phyloP scores from a whole-genome alignment of 2,888 invertebrate genomes.

The Pegoplata infirma region DNA sequence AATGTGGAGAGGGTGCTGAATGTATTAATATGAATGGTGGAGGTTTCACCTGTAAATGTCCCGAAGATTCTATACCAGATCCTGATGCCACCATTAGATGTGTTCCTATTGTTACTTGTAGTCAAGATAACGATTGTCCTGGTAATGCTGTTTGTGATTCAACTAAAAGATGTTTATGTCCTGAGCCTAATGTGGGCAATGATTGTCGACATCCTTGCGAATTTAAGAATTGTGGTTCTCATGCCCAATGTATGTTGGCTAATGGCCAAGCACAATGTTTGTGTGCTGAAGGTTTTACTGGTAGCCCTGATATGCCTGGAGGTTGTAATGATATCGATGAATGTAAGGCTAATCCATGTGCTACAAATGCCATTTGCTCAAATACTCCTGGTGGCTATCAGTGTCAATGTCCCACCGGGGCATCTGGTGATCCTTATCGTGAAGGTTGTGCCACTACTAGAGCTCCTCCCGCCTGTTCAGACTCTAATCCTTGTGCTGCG shows the following conservation, averaged over 20 bases:
- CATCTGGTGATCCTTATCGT: slow-evolving; percentile 88
- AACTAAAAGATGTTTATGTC: slow-evolving; percentile 89
- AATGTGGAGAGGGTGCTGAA: slow-evolving; percentile 89
- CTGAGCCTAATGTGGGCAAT: slow-evolving; percentile 93
- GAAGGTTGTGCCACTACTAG: slow-evolving; percentile 86
- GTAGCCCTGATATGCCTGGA: slow-evolving; percentile 79
- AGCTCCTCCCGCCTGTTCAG: slow-evolving; percentile 84
- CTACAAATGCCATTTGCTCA: slow-evolving; percentile 90
- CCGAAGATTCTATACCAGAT: slow-evolving; percentile 88
- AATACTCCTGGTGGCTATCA: slow-evolving; percentile 91
- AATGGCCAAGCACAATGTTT: slow-evolving; percentile 91
- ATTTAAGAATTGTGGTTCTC: slow-evolving; percentile 88
- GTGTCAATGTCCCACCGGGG: slow-evolving; percentile 92
- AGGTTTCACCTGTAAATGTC: slow-evolving; percentile 89
- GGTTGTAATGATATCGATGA: slow-evolving; percentile 95
- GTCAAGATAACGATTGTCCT: slow-evolving; percentile 87
- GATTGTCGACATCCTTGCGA: slow-evolving; percentile 97
- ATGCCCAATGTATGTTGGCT: slow-evolving; percentile 92
- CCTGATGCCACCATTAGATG: slow-evolving; percentile 91
- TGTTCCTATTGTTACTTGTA: slow-evolving; percentile 89
- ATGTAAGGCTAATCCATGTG: slow-evolving; percentile 90
- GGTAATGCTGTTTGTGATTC: slow-evolving; percentile 92
- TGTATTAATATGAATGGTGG: slow-evolving; percentile 89
- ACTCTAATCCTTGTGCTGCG: slow-evolving; percentile 86
- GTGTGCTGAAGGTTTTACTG: slow-evolving; percentile 89